A percentile compares a stretch with the other conserved stretches of the same genome.
phyloP scores from a whole-genome alignment of 2,113 vertebrate species.

The Atherinomorus stipes region DNA sequence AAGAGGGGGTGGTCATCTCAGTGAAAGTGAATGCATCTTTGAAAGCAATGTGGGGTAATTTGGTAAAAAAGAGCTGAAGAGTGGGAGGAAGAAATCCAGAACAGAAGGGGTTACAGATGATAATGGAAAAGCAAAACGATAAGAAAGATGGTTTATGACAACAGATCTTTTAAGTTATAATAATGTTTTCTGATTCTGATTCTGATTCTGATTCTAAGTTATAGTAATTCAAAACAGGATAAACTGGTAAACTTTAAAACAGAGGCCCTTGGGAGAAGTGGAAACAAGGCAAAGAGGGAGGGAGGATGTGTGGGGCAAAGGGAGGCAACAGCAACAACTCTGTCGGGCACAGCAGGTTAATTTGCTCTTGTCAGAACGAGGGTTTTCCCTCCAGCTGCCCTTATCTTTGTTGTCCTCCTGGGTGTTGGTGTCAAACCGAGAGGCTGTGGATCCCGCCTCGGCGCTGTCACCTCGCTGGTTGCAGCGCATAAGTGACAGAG shows the following conservation, averaged over 20 bases:
- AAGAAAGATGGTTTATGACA: too few relatives aligned
- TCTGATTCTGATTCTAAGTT: conserved; percentile 4
- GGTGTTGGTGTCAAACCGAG: conserved; percentile 73
- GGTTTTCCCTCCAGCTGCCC: conserved; percentile 73
- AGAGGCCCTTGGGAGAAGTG: conserved; percentile 10
- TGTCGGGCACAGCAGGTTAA: conserved; percentile 75
- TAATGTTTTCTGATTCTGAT: too few relatives aligned
- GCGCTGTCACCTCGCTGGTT: conserved; percentile 62
- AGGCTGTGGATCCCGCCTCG: conserved; percentile 63
- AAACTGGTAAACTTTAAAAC: conserved; percentile 5
- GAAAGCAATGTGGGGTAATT: conserved; percentile 30
- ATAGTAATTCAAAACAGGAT: conserved; percentile 23
- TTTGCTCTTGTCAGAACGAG: conserved; percentile 77
- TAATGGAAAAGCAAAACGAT: not conserved
- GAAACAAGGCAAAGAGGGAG: conserved; percentile 31
- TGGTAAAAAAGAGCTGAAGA: conserved; percentile 23
- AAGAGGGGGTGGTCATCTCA: conserved; percentile 16
- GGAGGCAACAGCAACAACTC: conserved; percentile 52
- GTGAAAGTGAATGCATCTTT: conserved; percentile 23
- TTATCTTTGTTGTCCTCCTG: conserved; percentile 81
- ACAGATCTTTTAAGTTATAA: too few relatives aligned
- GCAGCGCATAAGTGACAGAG: conserved; percentile 66
- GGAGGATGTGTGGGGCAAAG: conserved; percentile 33
- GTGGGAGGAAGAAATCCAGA: not conserved
- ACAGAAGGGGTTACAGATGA: conserved; percentile 13